phyloP scores from a whole-genome alignment of 2,797 vertebrate genomes.

The Thamnophis elegans region DNA sequence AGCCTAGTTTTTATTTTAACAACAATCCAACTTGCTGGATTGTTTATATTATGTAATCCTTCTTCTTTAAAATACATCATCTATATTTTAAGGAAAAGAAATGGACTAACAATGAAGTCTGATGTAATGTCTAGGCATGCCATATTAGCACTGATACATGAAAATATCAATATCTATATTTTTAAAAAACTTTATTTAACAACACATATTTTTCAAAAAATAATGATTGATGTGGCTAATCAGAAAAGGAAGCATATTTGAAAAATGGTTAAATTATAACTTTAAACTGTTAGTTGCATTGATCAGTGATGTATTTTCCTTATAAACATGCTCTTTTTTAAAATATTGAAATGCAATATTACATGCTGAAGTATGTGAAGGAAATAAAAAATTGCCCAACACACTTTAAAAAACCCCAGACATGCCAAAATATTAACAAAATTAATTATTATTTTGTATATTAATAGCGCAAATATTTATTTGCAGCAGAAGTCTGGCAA shows the following conservation, averaged over 20 bases:
- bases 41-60: neutral
- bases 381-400: neutral
- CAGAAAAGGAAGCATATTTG: slow-evolving; percentile 35
- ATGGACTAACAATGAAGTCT: neutral
- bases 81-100: neutral
- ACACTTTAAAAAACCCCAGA: neutral
- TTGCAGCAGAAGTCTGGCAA: neutral
- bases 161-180: neutral
- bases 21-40: neutral
- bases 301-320: slow-evolving; percentile 53
- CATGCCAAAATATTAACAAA: slow-evolving; percentile 12
- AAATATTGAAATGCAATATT: slow-evolving; percentile 42
- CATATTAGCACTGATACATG: neutral
- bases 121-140: neutral
- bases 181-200: neutral
- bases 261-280: slow-evolving; percentile 55
- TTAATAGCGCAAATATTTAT: neutral
- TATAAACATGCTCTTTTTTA: slow-evolving; percentile 50
- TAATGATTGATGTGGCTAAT: slow-evolving; percentile 45
- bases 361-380: neutral
- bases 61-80: neutral
- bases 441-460: slow-evolving; percentile 1
- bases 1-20: neutral
- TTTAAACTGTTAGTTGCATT: slow-evolving; percentile 57
- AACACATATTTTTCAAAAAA: slow-evolving; percentile 31